Evolutionary conservation across 35 echinoderm and acorn worm species (phyloP).

Genomic region (Lytechinus pictus): DNA sequence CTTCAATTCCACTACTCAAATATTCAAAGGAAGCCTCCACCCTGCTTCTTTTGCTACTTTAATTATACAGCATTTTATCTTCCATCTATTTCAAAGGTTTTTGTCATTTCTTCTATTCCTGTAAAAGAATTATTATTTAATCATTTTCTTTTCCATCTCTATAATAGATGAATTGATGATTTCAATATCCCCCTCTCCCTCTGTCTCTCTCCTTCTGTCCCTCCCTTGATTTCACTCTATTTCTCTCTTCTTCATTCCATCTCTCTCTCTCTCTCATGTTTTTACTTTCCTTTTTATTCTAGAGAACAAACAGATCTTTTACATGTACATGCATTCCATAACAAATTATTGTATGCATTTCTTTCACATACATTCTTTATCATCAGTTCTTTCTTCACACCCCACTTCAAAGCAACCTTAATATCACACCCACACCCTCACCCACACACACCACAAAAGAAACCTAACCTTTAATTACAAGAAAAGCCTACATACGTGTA

Average conservation of each 20-base stretch:
- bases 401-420: too few species aligned
- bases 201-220: neutral
- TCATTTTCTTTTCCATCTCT: too few species aligned
- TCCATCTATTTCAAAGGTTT: neutral
- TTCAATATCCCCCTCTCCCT: neutral
- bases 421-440: neutral
- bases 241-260: neutral
- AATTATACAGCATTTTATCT: neutral
- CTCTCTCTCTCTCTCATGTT: neutral
- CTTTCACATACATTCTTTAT: neutral
- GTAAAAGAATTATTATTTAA: too few species aligned
- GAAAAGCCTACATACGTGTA: too few species aligned
- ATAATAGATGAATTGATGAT: too few species aligned
- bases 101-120: neutral
- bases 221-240: neutral
- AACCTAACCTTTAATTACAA: neutral
- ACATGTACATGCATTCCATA: too few species aligned
- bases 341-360: too few species aligned
- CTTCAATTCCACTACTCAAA: neutral
- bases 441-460: neutral
- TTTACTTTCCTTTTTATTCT: neutral
- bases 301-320: neutral
- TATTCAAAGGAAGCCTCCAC: neutral
- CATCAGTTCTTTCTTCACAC: neutral
- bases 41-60: neutral